These are phyloP conservation scores for Neodiprion fabricii DNA, from an alignment of 1,140 invertebrate species.

Conservation along the genomic window DNA sequence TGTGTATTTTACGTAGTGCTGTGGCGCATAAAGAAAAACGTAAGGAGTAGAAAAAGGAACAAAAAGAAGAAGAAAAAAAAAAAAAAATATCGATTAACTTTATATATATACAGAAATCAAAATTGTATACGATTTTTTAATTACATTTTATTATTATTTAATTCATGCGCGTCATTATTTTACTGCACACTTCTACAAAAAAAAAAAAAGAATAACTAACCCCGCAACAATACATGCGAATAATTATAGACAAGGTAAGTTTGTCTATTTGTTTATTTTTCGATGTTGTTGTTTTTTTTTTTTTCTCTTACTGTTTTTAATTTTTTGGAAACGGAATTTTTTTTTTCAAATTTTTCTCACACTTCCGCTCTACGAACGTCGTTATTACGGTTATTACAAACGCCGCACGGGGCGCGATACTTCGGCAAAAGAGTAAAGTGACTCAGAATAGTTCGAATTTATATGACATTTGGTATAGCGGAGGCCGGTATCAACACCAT, in stretches of 20 bases:
- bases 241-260: not conserved
- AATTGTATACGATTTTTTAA: slow-evolving; percentile 62
- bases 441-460: slow-evolving; percentile 33
- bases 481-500: slow-evolving; percentile 43
- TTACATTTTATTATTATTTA: slow-evolving; percentile 59
- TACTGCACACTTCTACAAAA: not conserved
- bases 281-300: not conserved
- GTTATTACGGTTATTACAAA: slow-evolving; percentile 37
- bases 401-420: slow-evolving; percentile 30
- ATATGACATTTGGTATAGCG: slow-evolving; percentile 34
- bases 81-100: slow-evolving; percentile 25
- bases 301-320: not conserved
- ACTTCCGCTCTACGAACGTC: slow-evolving; percentile 37
- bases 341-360: slow-evolving; percentile 26
- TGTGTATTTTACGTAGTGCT: too few relatives aligned
- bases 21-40: slow-evolving; percentile 20
- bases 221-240: not conserved
- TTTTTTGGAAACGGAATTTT: slow-evolving; percentile 24
- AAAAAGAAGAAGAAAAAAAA: not conserved
- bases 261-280: slow-evolving; percentile 2
- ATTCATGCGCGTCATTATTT: not conserved
- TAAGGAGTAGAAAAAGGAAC: slow-evolving; percentile 9
- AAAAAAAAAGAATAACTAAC: not conserved
- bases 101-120: slow-evolving; percentile 48
- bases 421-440: too few relatives aligned